Evolutionary conservation across 2,797 vertebrate genomes (phyloP).

Genomic region (Pygocentrus nattereri): DNA sequence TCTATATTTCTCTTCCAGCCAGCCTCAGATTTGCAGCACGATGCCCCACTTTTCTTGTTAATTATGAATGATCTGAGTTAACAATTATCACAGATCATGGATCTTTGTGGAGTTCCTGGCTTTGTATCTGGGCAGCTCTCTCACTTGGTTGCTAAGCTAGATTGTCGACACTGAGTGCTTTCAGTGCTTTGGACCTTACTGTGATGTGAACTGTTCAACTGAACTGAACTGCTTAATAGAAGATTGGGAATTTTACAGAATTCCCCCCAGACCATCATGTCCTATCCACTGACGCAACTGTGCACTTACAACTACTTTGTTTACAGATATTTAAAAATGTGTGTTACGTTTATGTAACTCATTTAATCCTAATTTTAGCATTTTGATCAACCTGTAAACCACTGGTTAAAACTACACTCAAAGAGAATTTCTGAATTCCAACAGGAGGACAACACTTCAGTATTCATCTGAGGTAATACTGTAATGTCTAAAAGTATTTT

Average conservation of each 20-base stretch:
- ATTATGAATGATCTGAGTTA: neutral
- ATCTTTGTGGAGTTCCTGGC: constrained; percentile 8
- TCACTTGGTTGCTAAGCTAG: constrained; percentile 10
- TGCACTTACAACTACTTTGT: neutral
- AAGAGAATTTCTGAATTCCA: neutral
- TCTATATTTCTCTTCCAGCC: neutral
- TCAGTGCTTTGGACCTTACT: neutral
- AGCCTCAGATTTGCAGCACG: neutral
- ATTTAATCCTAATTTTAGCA: neutral
- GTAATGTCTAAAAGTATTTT: neutral
- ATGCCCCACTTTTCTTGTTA: neutral
- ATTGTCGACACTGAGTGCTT: neutral
- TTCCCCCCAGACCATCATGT: neutral
- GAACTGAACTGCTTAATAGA: constrained; percentile 1
- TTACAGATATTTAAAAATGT: too few species aligned
- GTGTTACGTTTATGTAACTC: neutral
- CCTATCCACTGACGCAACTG: constrained; percentile 6
- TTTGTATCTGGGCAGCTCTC: neutral
- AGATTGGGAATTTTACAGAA: neutral
- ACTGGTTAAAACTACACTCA: neutral
- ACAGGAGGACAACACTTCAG: neutral
- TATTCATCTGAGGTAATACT: too few species aligned
- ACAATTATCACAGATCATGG: neutral
- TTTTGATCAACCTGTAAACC: neutral
- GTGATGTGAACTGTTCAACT: constrained; percentile 21